Conservation (phyloP, 2,888 invertebrate species). For the Drosophila sordidapex region DNA sequence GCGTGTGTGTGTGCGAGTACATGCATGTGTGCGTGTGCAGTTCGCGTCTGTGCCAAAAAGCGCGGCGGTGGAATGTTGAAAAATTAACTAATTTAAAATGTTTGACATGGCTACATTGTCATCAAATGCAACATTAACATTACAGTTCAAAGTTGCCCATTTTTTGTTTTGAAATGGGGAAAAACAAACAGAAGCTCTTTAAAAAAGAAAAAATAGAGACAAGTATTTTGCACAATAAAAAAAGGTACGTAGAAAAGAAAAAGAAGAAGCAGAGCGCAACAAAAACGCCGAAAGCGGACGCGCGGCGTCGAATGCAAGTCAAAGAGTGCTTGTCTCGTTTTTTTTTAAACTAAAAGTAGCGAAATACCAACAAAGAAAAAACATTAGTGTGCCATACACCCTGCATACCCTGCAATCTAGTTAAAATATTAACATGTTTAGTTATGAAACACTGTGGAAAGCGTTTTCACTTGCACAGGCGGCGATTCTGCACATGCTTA, state of each 20-base stretch:
- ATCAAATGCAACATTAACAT: neutral
- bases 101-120: neutral
- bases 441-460: neutral
- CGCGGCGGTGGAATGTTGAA: conserved; percentile 50
- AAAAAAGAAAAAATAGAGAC: neutral
- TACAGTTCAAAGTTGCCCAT: neutral
- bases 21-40: conserved; percentile 19
- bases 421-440: neutral
- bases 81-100: conserved; percentile 39
- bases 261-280: conserved; percentile 47
- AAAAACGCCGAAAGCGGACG: conserved; percentile 45
- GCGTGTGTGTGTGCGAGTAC: neutral
- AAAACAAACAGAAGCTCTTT: neutral
- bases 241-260: conserved; percentile 4
- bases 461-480: neutral
- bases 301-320: conserved; percentile 27
- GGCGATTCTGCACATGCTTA: neutral
- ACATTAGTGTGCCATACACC: neutral
- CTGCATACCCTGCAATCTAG: neutral
- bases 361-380: conserved; percentile 12
- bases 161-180: neutral
- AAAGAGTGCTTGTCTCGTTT: conserved; percentile 9
- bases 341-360: neutral
- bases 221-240: conserved; percentile 22
- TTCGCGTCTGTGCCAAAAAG: conserved; percentile 61